Base-by-base conservation (phyloP, 2,113 vertebrate species). In the Progne subis region DNA sequence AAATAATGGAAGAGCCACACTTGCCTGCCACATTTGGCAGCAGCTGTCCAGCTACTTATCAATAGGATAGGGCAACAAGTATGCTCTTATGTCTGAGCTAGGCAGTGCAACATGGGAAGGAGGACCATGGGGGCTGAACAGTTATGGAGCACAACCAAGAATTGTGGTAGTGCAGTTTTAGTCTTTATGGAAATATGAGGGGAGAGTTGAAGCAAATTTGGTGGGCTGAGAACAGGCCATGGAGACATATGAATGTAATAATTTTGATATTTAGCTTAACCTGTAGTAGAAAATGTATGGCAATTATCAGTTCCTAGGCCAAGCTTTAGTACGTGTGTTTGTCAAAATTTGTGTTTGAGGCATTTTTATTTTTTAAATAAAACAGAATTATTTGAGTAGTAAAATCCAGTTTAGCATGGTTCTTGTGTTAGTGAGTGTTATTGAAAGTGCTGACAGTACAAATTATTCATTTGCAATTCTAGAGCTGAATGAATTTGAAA, bases 401-500 rank as follows among this genome's bases (percentile, higher is more conserved):
- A 49, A 92, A 83, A 79, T 44, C 9, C 34, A 65, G 6, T 86
- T 74, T 78, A 70, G 68, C 31, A 18, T 53, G 6, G 34, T 47
- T 72, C 4, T 29, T 63, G 1, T 59, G 15, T 72, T 80, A 83
- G 59, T 61, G 21, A 70, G 39, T 82, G 63, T 26, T n/a, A 64
- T 14, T 53, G 46, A 50, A 53, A 32, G 26, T 70, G 80, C 9
- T 80, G 71, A 76, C 52, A 71, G 31, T 41, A 94, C 8, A 74
- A 81, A 90, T 84, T 69, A 65, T 78, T 89, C 82, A 69, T 85
- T 56, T 86, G 59, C 82, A 88, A 17, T 25, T 75, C 12, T 32
- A 43, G 83, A 80, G 13, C 7, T 69, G 47, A 67, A 29, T 96
- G 72, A 61, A 72, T 92, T 92, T 96, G 59, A 88, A 95, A 85